Evolutionary conservation across 2,113 vertebrate genomes (phyloP).

Genomic region (Rhabdornis inornatus): DNA sequence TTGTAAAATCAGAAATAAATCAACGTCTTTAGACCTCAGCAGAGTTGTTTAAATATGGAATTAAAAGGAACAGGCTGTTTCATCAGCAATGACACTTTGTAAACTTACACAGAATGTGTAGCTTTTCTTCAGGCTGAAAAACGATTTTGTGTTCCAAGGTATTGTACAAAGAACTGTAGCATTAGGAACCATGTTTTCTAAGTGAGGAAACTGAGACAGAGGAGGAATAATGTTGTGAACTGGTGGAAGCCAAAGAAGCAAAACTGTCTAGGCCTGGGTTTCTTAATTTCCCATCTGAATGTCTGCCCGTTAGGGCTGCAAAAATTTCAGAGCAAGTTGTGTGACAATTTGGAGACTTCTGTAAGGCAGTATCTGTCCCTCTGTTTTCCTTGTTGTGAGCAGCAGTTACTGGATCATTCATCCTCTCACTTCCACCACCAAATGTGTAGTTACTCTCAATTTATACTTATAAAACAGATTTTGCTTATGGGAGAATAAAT

Average conservation of each 20-base stretch:
- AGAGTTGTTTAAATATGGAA: conserved; percentile 7
- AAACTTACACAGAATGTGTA: background rate
- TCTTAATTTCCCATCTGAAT: background rate
- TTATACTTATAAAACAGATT: background rate
- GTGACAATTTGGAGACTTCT: background rate
- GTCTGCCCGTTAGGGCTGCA: background rate
- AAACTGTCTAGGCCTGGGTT: background rate
- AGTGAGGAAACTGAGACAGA: background rate
- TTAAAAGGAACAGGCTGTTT: background rate
- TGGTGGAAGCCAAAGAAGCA: background rate
- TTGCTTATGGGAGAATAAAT: background rate
- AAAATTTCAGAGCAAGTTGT: background rate
- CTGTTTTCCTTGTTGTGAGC: background rate
- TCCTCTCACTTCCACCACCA: background rate
- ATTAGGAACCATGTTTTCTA: background rate
- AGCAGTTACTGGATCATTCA: background rate
- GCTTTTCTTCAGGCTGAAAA: background rate
- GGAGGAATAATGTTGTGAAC: background rate
- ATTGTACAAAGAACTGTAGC: background rate
- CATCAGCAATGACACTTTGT: background rate
- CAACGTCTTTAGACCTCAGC: background rate
- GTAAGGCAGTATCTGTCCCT: background rate
- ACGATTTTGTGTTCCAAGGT: background rate
- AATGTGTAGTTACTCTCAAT: background rate
- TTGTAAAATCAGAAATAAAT: conserved; percentile 43